phyloP scores from a whole-genome alignment of 2,113 vertebrate species.

The Nannospalax galili region DNA sequence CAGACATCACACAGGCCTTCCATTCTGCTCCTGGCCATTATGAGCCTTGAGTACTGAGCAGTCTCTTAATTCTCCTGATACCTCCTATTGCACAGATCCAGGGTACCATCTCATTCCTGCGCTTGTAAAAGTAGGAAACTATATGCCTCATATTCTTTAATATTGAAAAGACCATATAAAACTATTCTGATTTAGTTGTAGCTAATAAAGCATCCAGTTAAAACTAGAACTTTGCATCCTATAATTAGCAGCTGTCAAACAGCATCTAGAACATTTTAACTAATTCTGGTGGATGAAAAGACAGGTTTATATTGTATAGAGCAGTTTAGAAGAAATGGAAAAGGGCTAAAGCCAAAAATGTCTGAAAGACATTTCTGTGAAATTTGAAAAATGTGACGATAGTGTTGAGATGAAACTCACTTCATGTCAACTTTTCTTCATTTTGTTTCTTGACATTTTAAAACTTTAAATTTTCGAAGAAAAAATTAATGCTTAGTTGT shows the following conservation, averaged over 20 bases:
- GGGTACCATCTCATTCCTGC: not conserved
- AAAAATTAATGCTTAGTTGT: not conserved
- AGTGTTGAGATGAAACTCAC: not conserved
- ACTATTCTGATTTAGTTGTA: constrained; percentile 20
- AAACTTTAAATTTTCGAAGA: not conserved
- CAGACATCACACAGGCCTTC: not conserved
- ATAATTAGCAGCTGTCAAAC: constrained; percentile 28
- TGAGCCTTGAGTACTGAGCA: too few species aligned
- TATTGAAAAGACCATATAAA: not conserved
- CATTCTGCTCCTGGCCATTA: not conserved
- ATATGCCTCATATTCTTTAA: not conserved
- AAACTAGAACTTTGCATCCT: not conserved
- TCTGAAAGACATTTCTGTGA: not conserved
- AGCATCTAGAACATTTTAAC: not conserved
- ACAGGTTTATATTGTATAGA: not conserved
- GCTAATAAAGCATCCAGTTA: not conserved
- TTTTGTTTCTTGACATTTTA: not conserved
- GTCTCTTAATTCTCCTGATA: not conserved
- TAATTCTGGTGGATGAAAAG: not conserved
- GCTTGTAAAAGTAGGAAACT: constrained; percentile 40
- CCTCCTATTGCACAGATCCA: too few species aligned
- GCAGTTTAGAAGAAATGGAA: not conserved
- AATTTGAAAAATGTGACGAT: too few species aligned
- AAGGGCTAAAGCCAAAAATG: not conserved
- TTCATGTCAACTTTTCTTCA: not conserved